Evolutionary conservation across 2,888 invertebrate species (phyloP).

Genomic region (Hetaerina titia): DNA sequence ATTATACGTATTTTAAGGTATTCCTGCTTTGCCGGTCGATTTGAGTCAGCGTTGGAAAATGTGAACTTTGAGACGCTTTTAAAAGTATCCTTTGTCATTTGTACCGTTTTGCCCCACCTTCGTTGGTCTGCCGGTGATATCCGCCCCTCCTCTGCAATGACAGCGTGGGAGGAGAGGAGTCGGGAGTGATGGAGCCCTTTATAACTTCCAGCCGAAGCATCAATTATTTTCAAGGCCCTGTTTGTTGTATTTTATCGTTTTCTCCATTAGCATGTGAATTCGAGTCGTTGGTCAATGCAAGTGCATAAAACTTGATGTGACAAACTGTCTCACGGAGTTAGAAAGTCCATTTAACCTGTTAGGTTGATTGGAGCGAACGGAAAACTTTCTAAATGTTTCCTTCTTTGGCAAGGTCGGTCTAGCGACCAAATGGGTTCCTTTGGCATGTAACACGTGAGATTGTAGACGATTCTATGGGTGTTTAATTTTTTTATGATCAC

Average conservation of each 20-base stretch:
- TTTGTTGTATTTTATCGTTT: background rate
- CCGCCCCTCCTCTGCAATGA: too few relatives aligned
- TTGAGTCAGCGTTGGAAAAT: too few relatives aligned
- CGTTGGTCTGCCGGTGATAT: too few relatives aligned
- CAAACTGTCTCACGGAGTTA: background rate
- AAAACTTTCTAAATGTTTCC: background rate
- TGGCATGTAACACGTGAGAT: background rate
- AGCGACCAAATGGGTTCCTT: background rate
- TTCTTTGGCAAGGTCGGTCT: background rate
- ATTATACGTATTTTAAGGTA: too few relatives aligned
- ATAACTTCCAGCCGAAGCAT: too few relatives aligned
- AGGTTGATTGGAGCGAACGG: background rate
- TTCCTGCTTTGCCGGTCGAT: too few relatives aligned
- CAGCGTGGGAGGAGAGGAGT: too few relatives aligned
- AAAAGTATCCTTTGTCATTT: too few relatives aligned
- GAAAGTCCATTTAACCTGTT: background rate
- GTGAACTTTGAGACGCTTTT: too few relatives aligned
- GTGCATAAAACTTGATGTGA: background rate
- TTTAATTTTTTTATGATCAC: background rate
- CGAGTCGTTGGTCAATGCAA: background rate
- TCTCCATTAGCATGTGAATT: background rate
- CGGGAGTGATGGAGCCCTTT: too few relatives aligned
- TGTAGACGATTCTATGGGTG: background rate
- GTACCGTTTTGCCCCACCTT: too few relatives aligned
- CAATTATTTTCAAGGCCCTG: background rate